phyloP scores from a whole-genome alignment of 2,797 vertebrate species.

The Gymnodraco acuticeps region DNA sequence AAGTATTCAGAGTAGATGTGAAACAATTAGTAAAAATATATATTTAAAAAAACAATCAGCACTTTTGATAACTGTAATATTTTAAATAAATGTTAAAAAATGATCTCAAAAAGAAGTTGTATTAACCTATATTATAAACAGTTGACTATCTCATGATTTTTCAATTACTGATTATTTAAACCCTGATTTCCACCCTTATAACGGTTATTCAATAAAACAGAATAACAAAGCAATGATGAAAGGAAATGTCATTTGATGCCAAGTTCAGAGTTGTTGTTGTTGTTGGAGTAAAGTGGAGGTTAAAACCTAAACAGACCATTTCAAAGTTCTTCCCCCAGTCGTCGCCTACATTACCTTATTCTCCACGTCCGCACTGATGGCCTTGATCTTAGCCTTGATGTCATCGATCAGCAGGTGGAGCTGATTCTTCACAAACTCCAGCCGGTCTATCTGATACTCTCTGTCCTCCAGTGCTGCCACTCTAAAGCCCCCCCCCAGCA shows the following conservation, averaged over 20 bases:
- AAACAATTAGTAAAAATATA: background rate
- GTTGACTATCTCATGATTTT: background rate
- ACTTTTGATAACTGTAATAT: background rate
- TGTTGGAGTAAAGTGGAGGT: background rate
- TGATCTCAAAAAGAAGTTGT: background rate
- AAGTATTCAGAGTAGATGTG: background rate
- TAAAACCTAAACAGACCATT: background rate
- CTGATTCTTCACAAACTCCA: slow-evolving; percentile 94
- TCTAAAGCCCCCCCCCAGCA: slow-evolving; percentile 72
- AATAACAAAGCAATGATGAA: background rate
- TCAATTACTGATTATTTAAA: no score
- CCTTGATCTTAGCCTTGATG: slow-evolving; percentile 93
- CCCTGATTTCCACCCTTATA: background rate
- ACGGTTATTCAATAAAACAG: background rate
- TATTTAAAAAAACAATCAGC: background rate
- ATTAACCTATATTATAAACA: background rate
- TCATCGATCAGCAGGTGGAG: slow-evolving; percentile 91
- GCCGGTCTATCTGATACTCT: slow-evolving; percentile 91
- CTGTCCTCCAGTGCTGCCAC: slow-evolving; percentile 90
- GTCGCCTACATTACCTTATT: slow-evolving; percentile 83
- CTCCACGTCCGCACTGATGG: slow-evolving; percentile 92
- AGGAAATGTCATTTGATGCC: background rate
- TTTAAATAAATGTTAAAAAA: background rate
- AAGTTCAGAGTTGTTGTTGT: background rate
- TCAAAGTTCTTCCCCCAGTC: background rate